phyloP scores from a whole-genome alignment of 2,888 invertebrate species.

The Dorcus parallelipipedus region DNA sequence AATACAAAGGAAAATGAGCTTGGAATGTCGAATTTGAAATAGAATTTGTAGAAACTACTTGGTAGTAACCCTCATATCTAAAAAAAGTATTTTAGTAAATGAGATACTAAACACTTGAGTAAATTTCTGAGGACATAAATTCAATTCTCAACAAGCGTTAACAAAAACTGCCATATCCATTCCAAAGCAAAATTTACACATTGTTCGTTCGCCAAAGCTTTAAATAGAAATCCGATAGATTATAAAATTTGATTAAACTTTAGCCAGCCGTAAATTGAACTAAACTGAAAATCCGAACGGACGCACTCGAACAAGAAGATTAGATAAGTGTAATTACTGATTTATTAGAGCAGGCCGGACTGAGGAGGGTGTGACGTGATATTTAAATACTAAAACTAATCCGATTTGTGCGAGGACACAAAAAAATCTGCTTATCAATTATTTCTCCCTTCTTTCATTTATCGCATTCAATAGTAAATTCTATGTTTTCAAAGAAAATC shows the following conservation, averaged over 20 bases:
- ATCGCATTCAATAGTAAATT: neutral
- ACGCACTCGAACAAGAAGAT: conserved; percentile 45
- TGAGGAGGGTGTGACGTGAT: conserved; percentile 35
- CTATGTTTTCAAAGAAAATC: neutral
- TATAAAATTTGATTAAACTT: conserved; percentile 38
- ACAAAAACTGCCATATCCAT: too few relatives aligned
- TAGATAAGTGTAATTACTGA: conserved; percentile 48
- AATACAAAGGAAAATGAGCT: too few relatives aligned
- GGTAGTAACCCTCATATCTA: too few relatives aligned
- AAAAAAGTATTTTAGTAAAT: too few relatives aligned
- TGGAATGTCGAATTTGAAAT: too few relatives aligned
- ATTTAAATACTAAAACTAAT: conserved; percentile 34
- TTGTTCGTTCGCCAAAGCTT: neutral
- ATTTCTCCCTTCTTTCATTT: conserved; percentile 10
- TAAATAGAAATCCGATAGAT: conserved; percentile 34
- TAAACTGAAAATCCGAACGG: conserved; percentile 41
- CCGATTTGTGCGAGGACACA: conserved; percentile 28
- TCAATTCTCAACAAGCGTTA: too few relatives aligned
- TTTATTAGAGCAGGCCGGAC: conserved; percentile 40
- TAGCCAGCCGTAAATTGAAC: conserved; percentile 39
- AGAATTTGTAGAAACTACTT: too few relatives aligned
- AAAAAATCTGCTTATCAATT: conserved; percentile 28
- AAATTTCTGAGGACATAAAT: too few relatives aligned
- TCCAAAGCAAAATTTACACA: neutral
- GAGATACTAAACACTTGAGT: too few relatives aligned